These are phyloP conservation scores for Rachycentron canadum DNA, from an alignment of 2,797 vertebrate species.

Conservation along the genomic window DNA sequence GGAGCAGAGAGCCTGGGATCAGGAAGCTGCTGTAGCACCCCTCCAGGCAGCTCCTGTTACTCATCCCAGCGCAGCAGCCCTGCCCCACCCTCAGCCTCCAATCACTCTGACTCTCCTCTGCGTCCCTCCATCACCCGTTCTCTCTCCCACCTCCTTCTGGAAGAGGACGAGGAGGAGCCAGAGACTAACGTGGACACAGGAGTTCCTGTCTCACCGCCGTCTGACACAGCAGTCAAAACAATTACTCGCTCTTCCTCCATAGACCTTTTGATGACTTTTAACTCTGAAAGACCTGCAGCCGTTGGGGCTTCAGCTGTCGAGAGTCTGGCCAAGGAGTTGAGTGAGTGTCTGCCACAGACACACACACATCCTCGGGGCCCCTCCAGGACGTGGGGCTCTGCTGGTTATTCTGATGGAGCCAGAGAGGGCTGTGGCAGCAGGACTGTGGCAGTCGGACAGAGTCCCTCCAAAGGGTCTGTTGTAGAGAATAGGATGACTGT, in stretches of 20 bases:
- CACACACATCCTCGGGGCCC: neutral
- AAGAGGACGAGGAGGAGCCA: constrained; percentile 73
- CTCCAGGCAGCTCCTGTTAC: constrained; percentile 77
- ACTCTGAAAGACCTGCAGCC: constrained; percentile 41
- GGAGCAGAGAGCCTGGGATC: constrained; percentile 53
- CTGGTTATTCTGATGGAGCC: constrained; percentile 25
- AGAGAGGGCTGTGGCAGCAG: constrained; percentile 33
- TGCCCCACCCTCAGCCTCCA: constrained; percentile 42
- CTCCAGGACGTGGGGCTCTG: constrained; percentile 32
- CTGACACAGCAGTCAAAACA: constrained; percentile 19
- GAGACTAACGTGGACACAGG: constrained; percentile 95
- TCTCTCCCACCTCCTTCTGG: constrained; percentile 65
- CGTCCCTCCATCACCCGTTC: constrained; percentile 60
- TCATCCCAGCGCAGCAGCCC: constrained; percentile 79
- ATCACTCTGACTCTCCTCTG: constrained; percentile 61
- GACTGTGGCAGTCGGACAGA: constrained; percentile 40
- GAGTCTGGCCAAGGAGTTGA: constrained; percentile 75
- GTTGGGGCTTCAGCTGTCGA: constrained; percentile 68
- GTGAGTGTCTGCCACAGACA: constrained; percentile 61
- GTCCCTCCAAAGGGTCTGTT: constrained; percentile 28
- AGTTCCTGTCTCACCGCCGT: constrained; percentile 55
- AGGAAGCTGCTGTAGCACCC: constrained; percentile 71
- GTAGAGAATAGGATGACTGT: constrained; percentile 52
- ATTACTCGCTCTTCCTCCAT: constrained; percentile 61
- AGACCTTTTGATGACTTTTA: constrained; percentile 46